Evolutionary conservation across 2,888 invertebrate species (phyloP).

Genomic region (Gibbula magus): DNA sequence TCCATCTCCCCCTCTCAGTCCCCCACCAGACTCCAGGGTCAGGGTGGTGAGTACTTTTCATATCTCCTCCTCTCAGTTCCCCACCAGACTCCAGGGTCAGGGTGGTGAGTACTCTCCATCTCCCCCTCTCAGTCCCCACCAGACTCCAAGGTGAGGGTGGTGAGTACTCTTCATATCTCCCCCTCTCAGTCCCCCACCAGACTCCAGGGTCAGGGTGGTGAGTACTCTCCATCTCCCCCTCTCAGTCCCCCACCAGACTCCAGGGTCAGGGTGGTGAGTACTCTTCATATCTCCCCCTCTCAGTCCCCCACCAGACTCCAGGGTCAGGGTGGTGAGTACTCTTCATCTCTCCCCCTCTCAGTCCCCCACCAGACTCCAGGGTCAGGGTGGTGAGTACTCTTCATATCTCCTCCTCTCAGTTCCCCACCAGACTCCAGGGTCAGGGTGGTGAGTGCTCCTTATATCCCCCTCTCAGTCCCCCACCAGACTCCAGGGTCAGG

Average conservation of each 20-base stretch:
- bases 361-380: slow-evolving; percentile 22
- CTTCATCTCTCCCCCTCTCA: neutral
- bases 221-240: neutral
- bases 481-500: slow-evolving; percentile 33
- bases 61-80: neutral
- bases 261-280: neutral
- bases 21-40: no score
- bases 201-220: slow-evolving; percentile 39
- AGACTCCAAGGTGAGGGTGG: slow-evolving; percentile 39
- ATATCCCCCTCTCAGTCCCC: neutral
- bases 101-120: neutral
- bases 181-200: neutral
- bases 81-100: neutral
- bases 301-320: slow-evolving; percentile 29
- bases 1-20: no score
- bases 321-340: neutral
- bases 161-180: neutral
- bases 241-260: slow-evolving; percentile 32
- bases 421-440: no score
- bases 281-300: neutral
- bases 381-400: slow-evolving; percentile 36
- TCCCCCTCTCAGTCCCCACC: neutral
- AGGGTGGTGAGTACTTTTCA: no score
- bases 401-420: no score
- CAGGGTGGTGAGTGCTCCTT: no score